Percentiles rank a stretch among this genome's conserved stretches.
Conservation (phyloP, 2,888 invertebrate species). For the Dendrolimus pini region DNA sequence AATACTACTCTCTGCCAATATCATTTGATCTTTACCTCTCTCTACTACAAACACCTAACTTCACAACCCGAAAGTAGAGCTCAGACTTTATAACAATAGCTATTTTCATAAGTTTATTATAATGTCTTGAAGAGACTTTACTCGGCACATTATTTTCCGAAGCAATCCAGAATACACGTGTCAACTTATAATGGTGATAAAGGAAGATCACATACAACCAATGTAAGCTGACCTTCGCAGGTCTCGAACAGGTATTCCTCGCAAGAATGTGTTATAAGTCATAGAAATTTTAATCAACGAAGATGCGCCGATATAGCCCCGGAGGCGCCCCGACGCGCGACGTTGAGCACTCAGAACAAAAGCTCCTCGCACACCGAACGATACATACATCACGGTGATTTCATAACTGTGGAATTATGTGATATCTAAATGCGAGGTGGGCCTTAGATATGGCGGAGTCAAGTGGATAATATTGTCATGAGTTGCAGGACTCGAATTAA, state of each 20-base stretch:
- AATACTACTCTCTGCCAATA: too few relatives aligned
- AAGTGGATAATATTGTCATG: too few relatives aligned
- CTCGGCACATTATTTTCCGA: background rate
- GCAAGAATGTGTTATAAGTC: background rate
- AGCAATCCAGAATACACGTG: background rate
- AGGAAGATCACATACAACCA: background rate
- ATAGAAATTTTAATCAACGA: slow-evolving; percentile 6
- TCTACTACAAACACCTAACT: too few relatives aligned
- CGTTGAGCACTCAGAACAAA: slow-evolving; percentile 3
- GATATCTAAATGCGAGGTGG: slow-evolving; percentile 22
- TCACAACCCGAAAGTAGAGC: background rate
- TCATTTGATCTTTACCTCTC: too few relatives aligned
- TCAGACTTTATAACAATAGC: background rate
- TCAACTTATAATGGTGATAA: background rate
- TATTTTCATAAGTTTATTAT: background rate
- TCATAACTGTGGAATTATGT: slow-evolving; percentile 28
- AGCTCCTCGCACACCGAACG: background rate
- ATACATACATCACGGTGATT: slow-evolving; percentile 25
- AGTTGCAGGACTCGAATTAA: too few relatives aligned
- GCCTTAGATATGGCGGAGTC: slow-evolving; percentile 5
- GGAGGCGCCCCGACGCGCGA: slow-evolving; percentile 1
- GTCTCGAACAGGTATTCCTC: background rate
- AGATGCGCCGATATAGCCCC: slow-evolving; percentile 1
- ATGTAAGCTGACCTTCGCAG: background rate
- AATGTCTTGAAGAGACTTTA: background rate